Evolutionary conservation across 2,113 vertebrate species (phyloP), one percentile per base, ranked within the genome.

Genomic region (Halcyon senegalensis): DNA sequence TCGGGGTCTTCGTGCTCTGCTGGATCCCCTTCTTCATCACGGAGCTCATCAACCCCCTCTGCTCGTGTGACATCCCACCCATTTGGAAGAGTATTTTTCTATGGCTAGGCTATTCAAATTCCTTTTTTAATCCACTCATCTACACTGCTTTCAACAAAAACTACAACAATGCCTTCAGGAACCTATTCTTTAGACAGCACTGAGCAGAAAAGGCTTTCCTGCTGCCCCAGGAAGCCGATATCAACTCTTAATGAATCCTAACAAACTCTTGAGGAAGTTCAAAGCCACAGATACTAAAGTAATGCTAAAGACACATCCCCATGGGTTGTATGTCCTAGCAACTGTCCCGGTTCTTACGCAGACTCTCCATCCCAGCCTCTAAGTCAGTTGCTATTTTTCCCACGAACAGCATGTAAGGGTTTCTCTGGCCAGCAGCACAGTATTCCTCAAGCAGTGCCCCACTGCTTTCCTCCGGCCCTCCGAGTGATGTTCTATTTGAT

Each of bases 1-100:
- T 99, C 0, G 99, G 99, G 9, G 99, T 99, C 82, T 99, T 99
- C 0, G 99, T 99, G 31, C 98, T 99, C 63, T 99, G 99, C 97
- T 99, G 99, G 99, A 99, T 99, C 79, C 99, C 99, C 13, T 99
- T 99, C 98, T 99, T 99, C 97, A 98, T 99, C 96, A 98, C 99
- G 0, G 99, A 99, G 97, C 99, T 99, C 77, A 98, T 99, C 86
- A 98, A 98, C 69, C 99, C 99, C 0, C 98, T 99, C 74, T 99
- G 99, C 94, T 98, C 99, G 0, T 99, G 99, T 1, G 98, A 99
- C 95, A 97, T 99, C 91, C 99, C 99, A 0, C 98, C 99, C 21
- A 19, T 99, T 94, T 99, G 99, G 99, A 99, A 99, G 96, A 99
- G 99, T 96, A 97, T 99, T 94, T 99, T 99, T 97, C 98, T 99